Conservation (phyloP, 2,888 invertebrate species). For the Chouioia cunea region DNA sequence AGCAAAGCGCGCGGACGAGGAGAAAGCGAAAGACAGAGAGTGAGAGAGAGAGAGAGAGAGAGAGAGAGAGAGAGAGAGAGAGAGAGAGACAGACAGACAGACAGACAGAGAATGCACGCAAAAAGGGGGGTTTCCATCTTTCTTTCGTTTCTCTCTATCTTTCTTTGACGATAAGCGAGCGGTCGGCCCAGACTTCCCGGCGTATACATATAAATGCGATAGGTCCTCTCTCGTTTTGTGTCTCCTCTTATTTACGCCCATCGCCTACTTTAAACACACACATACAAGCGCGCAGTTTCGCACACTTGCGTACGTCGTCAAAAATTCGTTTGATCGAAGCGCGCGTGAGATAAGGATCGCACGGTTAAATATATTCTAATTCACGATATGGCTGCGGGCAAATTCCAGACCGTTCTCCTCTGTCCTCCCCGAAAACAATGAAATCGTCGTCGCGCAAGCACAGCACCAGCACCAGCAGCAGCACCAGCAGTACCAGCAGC, state of each 20-base stretch:
- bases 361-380: conserved; percentile 53
- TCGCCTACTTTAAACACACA: too few species aligned
- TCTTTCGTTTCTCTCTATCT: conserved; percentile 23
- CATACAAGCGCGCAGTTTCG: background rate
- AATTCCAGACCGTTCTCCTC: conserved; percentile 46
- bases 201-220: background rate
- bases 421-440: conserved; percentile 53
- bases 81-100: too few species aligned
- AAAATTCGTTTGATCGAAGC: conserved; percentile 43
- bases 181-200: conserved; percentile 15
- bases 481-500: conserved; percentile 18
- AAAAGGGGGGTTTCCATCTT: conserved; percentile 41
- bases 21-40: conserved; percentile 1
- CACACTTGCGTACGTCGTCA: conserved; percentile 22
- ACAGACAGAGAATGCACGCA: too few species aligned
- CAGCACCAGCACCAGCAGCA: too few species aligned
- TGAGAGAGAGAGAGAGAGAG: conserved; percentile 16
- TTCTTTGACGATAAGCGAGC: conserved; percentile 39
- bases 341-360: conserved; percentile 48
- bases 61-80: too few species aligned
- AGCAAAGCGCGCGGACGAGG: conserved; percentile 17
- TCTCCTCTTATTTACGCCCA: too few species aligned
- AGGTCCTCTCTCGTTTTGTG: too few species aligned
- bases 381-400: conserved; percentile 52
- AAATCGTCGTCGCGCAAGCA: conserved; percentile 47